Percentiles rank a stretch among this genome's conserved stretches.
Conservation (phyloP, 2,888 invertebrate genomes). For the Latrodectus hesperus region DNA sequence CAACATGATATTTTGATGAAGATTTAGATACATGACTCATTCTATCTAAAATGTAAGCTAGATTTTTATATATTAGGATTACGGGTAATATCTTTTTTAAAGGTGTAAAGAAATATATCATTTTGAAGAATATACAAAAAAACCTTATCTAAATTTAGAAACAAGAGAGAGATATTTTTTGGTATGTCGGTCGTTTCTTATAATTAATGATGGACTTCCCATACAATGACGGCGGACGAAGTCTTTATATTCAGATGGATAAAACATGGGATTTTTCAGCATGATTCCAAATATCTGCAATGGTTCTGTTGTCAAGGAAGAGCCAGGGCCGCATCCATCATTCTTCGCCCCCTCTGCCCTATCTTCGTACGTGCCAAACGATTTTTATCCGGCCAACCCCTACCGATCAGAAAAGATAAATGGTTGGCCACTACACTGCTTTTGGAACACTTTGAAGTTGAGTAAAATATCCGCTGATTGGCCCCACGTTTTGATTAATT, state of each 20-base stretch:
- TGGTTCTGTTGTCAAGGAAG: slow-evolving; percentile 36
- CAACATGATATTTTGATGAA: no score
- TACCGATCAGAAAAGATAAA: slow-evolving; percentile 54
- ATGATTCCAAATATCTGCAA: background rate
- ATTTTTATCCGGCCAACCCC: slow-evolving; percentile 57
- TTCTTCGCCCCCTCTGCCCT: slow-evolving; percentile 39
- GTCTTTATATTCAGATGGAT: slow-evolving; percentile 41
- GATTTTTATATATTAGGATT: no score
- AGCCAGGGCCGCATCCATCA: slow-evolving; percentile 53
- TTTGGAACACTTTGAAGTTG: slow-evolving; percentile 29
- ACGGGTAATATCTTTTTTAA: no score
- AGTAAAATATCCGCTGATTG: slow-evolving; percentile 55
- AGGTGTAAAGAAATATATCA: no score
- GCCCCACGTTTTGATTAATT: slow-evolving; percentile 56
- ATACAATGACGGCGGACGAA: slow-evolving; percentile 23
- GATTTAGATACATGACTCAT: no score
- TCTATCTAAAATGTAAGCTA: no score
- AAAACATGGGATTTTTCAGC: background rate
- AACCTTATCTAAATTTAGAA: background rate
- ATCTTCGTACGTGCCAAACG: slow-evolving; percentile 47
- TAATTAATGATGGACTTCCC: slow-evolving; percentile 38
- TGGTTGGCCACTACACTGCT: slow-evolving; percentile 21
- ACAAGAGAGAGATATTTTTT: slow-evolving; percentile 8
- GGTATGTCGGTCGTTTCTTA: slow-evolving; percentile 14
- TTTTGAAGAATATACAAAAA: background rate